These are phyloP conservation scores for Megalopta genalis DNA, from an alignment of 1,140 invertebrate genomes.

Conservation along the genomic window DNA sequence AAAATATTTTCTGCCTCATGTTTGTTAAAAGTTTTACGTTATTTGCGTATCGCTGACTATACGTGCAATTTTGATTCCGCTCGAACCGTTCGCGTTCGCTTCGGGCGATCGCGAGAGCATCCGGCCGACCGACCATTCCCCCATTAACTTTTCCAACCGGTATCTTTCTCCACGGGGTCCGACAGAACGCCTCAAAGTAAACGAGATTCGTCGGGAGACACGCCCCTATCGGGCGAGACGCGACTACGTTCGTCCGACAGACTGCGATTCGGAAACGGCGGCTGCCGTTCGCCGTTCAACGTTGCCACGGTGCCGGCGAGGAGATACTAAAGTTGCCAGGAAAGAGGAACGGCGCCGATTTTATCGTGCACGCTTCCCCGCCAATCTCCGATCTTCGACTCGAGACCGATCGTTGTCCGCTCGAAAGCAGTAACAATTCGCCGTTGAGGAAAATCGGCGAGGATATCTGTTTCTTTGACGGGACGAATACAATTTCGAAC, in stretches of 20 bases:
- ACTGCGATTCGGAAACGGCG: constrained; percentile 28
- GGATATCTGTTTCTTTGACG: not conserved
- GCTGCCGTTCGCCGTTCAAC: constrained; percentile 15
- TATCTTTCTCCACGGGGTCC: not conserved
- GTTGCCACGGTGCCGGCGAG: constrained; percentile 12
- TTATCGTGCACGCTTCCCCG: constrained; percentile 25
- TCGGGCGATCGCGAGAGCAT: not conserved
- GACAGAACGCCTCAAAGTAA: not conserved
- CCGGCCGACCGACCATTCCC: not conserved
- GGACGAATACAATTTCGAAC: not conserved
- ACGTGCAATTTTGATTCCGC: constrained; percentile 14
- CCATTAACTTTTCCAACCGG: not conserved
- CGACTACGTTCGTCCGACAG: constrained; percentile 36
- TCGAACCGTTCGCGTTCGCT: not conserved
- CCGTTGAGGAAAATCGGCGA: constrained; percentile 22
- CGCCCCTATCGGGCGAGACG: constrained; percentile 2
- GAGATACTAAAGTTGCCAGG: constrained; percentile 32
- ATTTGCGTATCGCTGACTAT: no score
- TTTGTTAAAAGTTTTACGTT: no score
- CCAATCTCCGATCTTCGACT: constrained; percentile 35
- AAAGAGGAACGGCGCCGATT: constrained; percentile 51
- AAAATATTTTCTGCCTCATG: no score
- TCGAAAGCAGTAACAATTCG: constrained; percentile 20
- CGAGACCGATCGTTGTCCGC: not conserved
- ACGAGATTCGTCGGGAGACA: not conserved